Evolutionary conservation across 2,113 vertebrate genomes (phyloP).

Genomic region (Gnathonemus longibarbis): DNA sequence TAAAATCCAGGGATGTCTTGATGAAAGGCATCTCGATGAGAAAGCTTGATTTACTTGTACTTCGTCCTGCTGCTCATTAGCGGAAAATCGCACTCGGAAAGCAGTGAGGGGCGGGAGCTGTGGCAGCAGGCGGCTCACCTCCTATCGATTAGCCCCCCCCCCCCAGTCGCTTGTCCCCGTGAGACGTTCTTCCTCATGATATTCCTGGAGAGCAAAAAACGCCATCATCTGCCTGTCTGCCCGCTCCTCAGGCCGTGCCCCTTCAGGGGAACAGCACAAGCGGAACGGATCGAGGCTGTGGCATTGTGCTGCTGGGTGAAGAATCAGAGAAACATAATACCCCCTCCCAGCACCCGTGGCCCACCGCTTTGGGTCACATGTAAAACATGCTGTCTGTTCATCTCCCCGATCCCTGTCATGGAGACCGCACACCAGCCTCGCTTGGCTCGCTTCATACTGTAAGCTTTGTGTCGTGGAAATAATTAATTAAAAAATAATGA

Average conservation of each 20-base stretch:
- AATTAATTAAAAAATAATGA: slow-evolving; percentile 3
- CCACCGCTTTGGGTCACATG: background rate
- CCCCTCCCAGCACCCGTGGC: background rate
- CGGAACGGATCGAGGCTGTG: background rate
- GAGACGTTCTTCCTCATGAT: background rate
- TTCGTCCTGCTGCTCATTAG: slow-evolving; percentile 14
- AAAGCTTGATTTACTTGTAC: slow-evolving; percentile 13
- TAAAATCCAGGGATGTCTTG: slow-evolving; percentile 6
- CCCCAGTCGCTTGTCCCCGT: background rate
- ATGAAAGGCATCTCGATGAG: slow-evolving; percentile 18
- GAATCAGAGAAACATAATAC: background rate
- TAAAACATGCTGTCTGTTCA: background rate
- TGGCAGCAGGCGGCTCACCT: background rate
- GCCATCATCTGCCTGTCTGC: background rate
- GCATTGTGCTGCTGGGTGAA: background rate
- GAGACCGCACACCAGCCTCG: background rate
- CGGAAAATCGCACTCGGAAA: background rate
- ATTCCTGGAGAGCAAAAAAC: background rate
- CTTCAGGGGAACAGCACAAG: background rate
- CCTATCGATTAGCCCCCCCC: slow-evolving; percentile 7
- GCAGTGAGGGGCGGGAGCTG: background rate
- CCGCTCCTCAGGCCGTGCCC: background rate
- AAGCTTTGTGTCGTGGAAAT: background rate
- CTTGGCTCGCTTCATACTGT: background rate
- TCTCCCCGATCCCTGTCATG: background rate